A percentile compares a stretch with the other conserved stretches of the same genome.
phyloP scores from a whole-genome alignment of 30 jellyfish, hydroid and myxozoan genomes.

The Aurelia aurita complex sp. Pacific region DNA sequence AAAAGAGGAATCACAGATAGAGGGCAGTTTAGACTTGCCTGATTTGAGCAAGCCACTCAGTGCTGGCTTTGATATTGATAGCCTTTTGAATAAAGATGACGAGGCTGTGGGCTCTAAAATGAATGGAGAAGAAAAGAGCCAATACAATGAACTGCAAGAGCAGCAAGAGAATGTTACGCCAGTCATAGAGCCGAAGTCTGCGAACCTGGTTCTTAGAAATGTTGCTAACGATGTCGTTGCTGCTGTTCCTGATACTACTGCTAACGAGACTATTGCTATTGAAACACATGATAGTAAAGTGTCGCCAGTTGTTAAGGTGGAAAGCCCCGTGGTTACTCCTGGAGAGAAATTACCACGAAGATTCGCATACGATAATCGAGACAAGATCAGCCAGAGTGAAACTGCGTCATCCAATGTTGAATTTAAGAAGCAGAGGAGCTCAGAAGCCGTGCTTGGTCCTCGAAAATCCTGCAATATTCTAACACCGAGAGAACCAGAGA shows the following conservation, averaged over 20 bases:
- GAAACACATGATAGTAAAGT: neutral
- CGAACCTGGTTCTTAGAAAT: neutral
- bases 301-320: conserved; percentile 14
- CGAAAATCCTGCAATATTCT: conserved; percentile 1
- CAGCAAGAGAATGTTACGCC: neutral
- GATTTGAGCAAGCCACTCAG: conserved; percentile 4
- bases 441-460: conserved; percentile 53
- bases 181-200: neutral
- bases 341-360: neutral
- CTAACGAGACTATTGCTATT: neutral
- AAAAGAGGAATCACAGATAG: neutral
- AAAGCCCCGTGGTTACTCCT: neutral
- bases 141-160: neutral
- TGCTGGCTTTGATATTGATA: conserved; percentile 55
- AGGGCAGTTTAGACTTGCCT: neutral
- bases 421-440: conserved; percentile 20
- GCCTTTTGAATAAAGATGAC: conserved; percentile 52
- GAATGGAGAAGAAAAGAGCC: neutral
- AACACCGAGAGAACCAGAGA: neutral
- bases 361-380: neutral
- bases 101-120: neutral
- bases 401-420: neutral
- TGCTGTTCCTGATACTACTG: neutral
- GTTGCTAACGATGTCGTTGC: neutral
- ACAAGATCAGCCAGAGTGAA: neutral